A percentile compares a stretch with the other conserved stretches of the same genome.
phyloP scores from a whole-genome alignment of 37 sponge, comb jelly and placozoan species.

The Diacarnus erythraeanus region DNA sequence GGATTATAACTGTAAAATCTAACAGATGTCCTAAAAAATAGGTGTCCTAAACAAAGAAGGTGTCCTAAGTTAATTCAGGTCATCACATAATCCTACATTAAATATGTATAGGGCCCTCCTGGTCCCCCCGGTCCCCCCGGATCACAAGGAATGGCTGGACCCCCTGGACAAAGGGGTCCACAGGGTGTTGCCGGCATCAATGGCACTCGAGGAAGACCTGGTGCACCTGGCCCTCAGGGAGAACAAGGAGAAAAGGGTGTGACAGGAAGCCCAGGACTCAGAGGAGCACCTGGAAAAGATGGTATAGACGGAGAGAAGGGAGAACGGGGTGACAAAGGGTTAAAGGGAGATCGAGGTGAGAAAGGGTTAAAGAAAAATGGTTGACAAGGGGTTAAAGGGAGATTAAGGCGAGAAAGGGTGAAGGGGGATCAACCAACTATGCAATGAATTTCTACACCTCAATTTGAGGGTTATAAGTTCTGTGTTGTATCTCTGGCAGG shows the following conservation, averaged over 20 bases:
- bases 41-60: no score
- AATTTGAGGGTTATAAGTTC: no score
- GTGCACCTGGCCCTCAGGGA: neutral
- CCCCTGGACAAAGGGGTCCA: neutral
- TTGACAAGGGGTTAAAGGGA: neutral
- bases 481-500: no score
- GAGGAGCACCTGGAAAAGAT: neutral
- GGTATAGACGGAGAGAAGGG: slow-evolving; percentile 4
- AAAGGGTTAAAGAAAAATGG: neutral
- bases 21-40: no score
- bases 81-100: neutral
- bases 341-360: neutral
- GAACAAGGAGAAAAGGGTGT: neutral
- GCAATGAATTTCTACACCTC: no score
- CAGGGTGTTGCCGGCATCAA: slow-evolving; percentile 20
- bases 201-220: neutral
- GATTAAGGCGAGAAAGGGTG: no score
- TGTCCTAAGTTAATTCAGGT: no score
- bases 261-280: neutral
- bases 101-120: neutral
- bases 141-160: neutral
- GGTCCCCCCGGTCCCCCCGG: neutral
- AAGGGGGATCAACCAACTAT: no score
- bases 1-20: no score
- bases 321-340: neutral